A percentile compares a stretch with the other conserved stretches of the same genome.
Conservation (phyloP, 2,888 invertebrate genomes). For the Horisme vitalbata region DNA sequence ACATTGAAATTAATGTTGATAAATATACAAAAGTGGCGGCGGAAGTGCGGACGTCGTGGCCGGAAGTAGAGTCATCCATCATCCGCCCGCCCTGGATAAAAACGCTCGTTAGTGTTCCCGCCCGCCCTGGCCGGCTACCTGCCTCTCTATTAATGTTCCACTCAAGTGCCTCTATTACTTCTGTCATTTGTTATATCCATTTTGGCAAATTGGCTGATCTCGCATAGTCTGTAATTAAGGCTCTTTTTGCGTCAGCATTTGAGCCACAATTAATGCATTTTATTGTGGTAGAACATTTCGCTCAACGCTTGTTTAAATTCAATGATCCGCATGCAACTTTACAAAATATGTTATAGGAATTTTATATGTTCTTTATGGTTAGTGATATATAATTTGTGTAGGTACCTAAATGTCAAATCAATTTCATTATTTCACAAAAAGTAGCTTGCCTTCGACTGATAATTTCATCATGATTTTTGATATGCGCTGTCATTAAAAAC, state of each 20-base stretch:
- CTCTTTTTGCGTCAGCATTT: conserved; percentile 42
- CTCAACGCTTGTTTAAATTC: conserved; percentile 19
- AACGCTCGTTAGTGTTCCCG: conserved; percentile 77
- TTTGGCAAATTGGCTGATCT: conserved; percentile 79
- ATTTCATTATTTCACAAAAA: no score
- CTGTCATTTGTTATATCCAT: conserved; percentile 82
- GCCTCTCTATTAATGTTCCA: conserved; percentile 80
- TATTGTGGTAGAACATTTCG: conserved; percentile 26
- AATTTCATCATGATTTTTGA: no score
- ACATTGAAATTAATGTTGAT: conserved; percentile 79
- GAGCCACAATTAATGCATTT: conserved; percentile 35
- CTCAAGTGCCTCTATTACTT: conserved; percentile 80
- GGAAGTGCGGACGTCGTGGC: conserved; percentile 72
- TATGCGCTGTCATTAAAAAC: background rate
- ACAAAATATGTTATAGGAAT: background rate
- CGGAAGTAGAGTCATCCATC: conserved; percentile 78
- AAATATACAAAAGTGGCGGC: conserved; percentile 71
- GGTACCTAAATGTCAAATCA: no score
- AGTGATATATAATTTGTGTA: no score
- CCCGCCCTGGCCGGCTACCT: conserved; percentile 61
- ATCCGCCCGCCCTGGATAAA: conserved; percentile 80
- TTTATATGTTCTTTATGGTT: background rate
- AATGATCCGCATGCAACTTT: conserved; percentile 23
- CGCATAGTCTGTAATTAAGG: conserved; percentile 56
- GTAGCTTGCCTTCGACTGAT: no score